Base-by-base conservation (phyloP, 2,888 invertebrate genomes). In the Prosapia bicincta region DNA sequence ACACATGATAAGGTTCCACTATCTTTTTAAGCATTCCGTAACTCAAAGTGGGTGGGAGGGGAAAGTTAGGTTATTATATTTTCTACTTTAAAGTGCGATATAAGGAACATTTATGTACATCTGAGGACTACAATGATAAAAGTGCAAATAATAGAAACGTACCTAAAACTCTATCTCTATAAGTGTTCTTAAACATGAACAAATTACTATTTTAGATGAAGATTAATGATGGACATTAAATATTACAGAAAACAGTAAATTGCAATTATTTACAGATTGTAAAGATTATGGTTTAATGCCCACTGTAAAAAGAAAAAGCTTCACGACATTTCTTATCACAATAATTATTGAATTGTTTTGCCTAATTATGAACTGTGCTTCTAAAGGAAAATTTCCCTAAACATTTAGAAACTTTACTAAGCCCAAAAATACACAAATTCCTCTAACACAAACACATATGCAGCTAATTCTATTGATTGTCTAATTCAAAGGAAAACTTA, bases 401-500 rank as follows among this genome's bases (percentile, higher is more conserved):
- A 54, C 54, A 54, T 54, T 54, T 54, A 54, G n/a, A 54, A 54
- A 54, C 32, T 23, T 26, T 25, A 67, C 67, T 67, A 26, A 67
- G 67, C 67, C 68, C 26, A 26, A 73, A 67, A 73, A 32, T 73
- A 73, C 73, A 73, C 68, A 73, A 73, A 73, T 67, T 73, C 20
- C 13, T 67, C 73, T 73, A 73, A 73, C 68, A 73, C 73, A 73
- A 73, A 73, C 73, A 73, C 73, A 68, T 67, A 73, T 54, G 68
- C 68, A 54, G 67, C 68, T 79, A 79, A 79, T 74, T 74, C 80
- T 80, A 80, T 78, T 80, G 80, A 80, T 80, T 80, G 80, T 80
- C 80, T 80, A 80, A 80, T 80, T 79, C 79, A 80, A 79, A 79
- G 78, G 78, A 80, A 79, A 80, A 75, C 76, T 78, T 54, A 54